Evolutionary conservation across 2,888 invertebrate species (phyloP).

Genomic region (Octonoba sinensis): DNA sequence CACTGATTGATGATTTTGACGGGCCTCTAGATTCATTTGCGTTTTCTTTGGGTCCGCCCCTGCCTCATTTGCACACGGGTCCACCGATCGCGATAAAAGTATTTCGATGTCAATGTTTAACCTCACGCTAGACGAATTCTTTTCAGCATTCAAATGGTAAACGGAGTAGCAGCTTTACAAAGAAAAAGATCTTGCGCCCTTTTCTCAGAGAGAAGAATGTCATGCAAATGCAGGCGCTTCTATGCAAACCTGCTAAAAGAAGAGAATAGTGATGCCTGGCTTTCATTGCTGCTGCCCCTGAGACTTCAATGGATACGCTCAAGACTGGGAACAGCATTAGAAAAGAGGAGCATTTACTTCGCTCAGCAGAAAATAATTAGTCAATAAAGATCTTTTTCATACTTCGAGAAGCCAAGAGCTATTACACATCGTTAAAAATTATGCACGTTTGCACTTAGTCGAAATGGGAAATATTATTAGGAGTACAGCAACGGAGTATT

Average conservation of each 20-base stretch:
- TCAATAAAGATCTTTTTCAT: no score
- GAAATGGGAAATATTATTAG: no score
- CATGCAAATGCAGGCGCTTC: slow-evolving; percentile 48
- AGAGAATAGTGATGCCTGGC: background rate
- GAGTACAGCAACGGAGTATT: no score
- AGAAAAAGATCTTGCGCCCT: slow-evolving; percentile 37
- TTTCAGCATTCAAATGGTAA: slow-evolving; percentile 63
- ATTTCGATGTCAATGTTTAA: slow-evolving; percentile 60
- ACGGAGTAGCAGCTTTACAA: slow-evolving; percentile 47
- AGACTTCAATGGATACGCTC: background rate
- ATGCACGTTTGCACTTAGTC: no score
- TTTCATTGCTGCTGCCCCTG: background rate
- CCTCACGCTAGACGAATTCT: slow-evolving; percentile 40
- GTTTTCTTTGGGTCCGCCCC: slow-evolving; percentile 44
- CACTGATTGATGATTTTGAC: slow-evolving; percentile 61
- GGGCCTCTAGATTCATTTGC: slow-evolving; percentile 51
- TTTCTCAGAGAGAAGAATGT: slow-evolving; percentile 22
- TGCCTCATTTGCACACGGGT: slow-evolving; percentile 58
- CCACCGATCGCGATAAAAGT: slow-evolving; percentile 55
- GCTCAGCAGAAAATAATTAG: no score
- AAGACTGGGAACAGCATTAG: no score
- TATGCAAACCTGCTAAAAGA: slow-evolving; percentile 1
- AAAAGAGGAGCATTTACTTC: no score
- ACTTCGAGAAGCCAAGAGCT: no score
- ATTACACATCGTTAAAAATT: no score